Evolutionary conservation across 2,888 invertebrate species (phyloP).

Genomic region (Ischnura elegans): DNA sequence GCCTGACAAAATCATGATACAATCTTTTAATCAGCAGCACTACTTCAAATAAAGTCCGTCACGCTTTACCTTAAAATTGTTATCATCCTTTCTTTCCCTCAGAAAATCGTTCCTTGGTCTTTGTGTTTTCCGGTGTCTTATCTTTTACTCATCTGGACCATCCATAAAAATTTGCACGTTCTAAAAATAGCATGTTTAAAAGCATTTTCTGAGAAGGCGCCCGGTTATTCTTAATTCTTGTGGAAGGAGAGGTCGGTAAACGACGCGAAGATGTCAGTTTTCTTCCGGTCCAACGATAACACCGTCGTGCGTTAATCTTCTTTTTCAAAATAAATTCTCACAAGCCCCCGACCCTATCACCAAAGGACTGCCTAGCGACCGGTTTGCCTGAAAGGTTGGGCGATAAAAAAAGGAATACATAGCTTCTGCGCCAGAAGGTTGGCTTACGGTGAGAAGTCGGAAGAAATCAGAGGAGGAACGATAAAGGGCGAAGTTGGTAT

Average conservation of each 20-base stretch:
- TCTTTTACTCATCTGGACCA: too few relatives aligned
- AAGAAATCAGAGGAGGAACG: not conserved
- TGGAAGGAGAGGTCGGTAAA: not conserved
- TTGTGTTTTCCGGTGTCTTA: too few relatives aligned
- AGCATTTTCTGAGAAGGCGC: not conserved
- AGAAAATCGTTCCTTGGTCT: too few relatives aligned
- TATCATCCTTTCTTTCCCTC: too few relatives aligned
- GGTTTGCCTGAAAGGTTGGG: not conserved
- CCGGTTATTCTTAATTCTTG: not conserved
- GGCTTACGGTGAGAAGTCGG: not conserved
- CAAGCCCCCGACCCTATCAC: not conserved
- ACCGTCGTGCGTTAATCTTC: not conserved
- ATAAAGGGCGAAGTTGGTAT: too few relatives aligned
- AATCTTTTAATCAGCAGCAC: too few relatives aligned
- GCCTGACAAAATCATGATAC: too few relatives aligned
- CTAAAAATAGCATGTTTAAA: too few relatives aligned
- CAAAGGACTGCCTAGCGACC: not conserved
- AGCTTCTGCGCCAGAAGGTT: not conserved
- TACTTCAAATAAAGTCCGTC: too few relatives aligned
- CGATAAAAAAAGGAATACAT: not conserved
- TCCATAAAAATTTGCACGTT: too few relatives aligned
- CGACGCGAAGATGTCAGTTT: not conserved
- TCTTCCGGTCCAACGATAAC: conserved; percentile 12
- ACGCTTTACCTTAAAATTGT: too few relatives aligned
- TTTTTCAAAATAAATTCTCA: not conserved